A percentile compares a stretch with the other conserved stretches of the same genome.
These are phyloP conservation scores for Lindbergichthys nudifrons DNA, from an alignment of 2,797 vertebrate species.

Conservation along the genomic window DNA sequence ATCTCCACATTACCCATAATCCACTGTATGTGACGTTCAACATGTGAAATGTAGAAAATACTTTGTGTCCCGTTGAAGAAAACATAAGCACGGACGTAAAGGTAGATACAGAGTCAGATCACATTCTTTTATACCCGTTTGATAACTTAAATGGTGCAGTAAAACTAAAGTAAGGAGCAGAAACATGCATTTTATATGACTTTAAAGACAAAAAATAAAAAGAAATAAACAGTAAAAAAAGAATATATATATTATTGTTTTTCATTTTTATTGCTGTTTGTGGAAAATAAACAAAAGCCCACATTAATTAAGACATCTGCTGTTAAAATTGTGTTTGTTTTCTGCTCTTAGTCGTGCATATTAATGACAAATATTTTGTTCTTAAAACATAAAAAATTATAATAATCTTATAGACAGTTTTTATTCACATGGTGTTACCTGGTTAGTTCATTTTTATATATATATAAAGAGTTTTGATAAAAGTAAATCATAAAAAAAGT, in stretches of 20 bases:
- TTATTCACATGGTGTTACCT: slow-evolving; percentile 65
- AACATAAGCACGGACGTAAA: not conserved
- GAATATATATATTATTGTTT: too few species aligned
- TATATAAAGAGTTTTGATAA: slow-evolving; percentile 6
- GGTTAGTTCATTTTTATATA: slow-evolving; percentile 38
- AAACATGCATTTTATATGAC: too few species aligned
- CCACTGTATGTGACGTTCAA: slow-evolving; percentile 10
- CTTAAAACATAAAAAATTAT: slow-evolving; percentile 8
- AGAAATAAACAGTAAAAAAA: not conserved
- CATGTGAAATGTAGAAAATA: slow-evolving; percentile 35
- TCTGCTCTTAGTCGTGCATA: not conserved
- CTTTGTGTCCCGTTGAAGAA: not conserved
- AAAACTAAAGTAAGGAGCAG: too few species aligned
- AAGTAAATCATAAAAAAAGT: slow-evolving; percentile 20
- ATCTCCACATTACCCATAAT: slow-evolving; percentile 55
- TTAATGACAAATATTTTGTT: not conserved
- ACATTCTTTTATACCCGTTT: too few species aligned
- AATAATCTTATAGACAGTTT: slow-evolving; percentile 21
- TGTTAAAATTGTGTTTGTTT: not conserved
- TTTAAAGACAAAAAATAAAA: too few species aligned
- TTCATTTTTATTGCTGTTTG: not conserved
- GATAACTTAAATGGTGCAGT: too few species aligned
- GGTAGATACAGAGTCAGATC: slow-evolving; percentile 6
- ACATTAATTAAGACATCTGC: not conserved
- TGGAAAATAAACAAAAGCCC: slow-evolving; percentile 5